Evolutionary conservation across 2,888 invertebrate genomes (phyloP), one percentile per base, ranked within the genome.

Genomic region (Eristalinus sepulchralis): DNA sequence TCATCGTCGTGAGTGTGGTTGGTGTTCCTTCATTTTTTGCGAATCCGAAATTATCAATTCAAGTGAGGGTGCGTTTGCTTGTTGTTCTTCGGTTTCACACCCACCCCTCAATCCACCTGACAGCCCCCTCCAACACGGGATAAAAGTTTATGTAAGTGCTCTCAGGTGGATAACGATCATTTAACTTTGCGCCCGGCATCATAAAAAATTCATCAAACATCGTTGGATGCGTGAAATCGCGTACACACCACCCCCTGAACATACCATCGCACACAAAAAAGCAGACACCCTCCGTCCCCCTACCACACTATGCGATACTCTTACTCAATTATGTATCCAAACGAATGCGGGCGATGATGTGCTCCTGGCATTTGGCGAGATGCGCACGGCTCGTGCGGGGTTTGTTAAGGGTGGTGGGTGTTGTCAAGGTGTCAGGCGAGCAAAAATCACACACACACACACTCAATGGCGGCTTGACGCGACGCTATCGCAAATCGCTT

Each of bases 81-180:
- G 47, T 47, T 47, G 47, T 47, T 47, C 47, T 47, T 47, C 8
- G 47, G 47, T 47, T 84, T 71, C 80, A 31, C 83, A 83, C 83
- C 75, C 78, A 9, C 24, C 31, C 63, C 31, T 6, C 17, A n/a
- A 0, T 1, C 8, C 17, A 6, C 17, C 6, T 2, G 13, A 5
- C 5, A 2, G 13, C n/a, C n/a, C n/a, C 6, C 39, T 47, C 39
- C 17, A n/a, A n/a, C 39, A 47, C 39, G n/a, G 47, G 47, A 66
- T 71, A 79, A 83, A 84, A 84, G 75, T 79, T 83, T 83, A 70
- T 75, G 68, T 79, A 83, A 76, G 79, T 84, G 80, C 70, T 80
- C 79, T 79, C 83, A 79, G 83, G 79, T 71, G 75, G 75, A 80
- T 79, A 75, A 84, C 80, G 83, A 80, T 75, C 80, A 70, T 75